Percentiles rank a stretch among this genome's conserved stretches.
Evolutionary conservation across 2,797 vertebrate species (phyloP).

Genomic region (Spondyliosoma cantharus): DNA sequence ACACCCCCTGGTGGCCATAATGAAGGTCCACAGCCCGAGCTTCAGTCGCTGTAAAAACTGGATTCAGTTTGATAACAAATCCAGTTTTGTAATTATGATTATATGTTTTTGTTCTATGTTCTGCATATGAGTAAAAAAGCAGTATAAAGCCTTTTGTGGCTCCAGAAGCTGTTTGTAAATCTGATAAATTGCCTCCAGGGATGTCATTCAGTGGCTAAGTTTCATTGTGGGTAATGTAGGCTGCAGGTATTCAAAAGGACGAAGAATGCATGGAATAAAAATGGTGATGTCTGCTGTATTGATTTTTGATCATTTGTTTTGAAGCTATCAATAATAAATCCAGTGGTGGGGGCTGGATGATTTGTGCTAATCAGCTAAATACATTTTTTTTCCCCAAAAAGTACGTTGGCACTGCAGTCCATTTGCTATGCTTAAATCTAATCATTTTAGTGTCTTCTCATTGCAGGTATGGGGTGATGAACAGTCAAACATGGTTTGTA

Average conservation of each 20-base stretch:
- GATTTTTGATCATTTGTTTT: no score
- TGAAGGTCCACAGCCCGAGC: not conserved
- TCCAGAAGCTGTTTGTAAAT: no score
- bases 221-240: no score
- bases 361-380: not conserved
- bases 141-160: no score
- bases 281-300: no score
- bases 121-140: no score
- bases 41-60: not conserved
- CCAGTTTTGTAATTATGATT: not conserved
- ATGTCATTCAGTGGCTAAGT: no score
- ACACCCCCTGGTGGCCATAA: slow-evolving; percentile 28
- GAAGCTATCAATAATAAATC: not conserved
- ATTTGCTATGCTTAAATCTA: not conserved
- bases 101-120: not conserved
- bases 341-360: not conserved
- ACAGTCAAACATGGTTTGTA: slow-evolving; percentile 94
- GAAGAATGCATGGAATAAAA: no score
- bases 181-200: no score
- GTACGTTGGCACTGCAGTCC: not conserved
- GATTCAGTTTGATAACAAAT: not conserved
- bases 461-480: slow-evolving; percentile 91
- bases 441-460: not conserved
- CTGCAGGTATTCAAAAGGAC: no score
- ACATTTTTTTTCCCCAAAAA: not conserved